phyloP scores from a whole-genome alignment of 2,797 vertebrate species.

The Zenarchopterus dispar region DNA sequence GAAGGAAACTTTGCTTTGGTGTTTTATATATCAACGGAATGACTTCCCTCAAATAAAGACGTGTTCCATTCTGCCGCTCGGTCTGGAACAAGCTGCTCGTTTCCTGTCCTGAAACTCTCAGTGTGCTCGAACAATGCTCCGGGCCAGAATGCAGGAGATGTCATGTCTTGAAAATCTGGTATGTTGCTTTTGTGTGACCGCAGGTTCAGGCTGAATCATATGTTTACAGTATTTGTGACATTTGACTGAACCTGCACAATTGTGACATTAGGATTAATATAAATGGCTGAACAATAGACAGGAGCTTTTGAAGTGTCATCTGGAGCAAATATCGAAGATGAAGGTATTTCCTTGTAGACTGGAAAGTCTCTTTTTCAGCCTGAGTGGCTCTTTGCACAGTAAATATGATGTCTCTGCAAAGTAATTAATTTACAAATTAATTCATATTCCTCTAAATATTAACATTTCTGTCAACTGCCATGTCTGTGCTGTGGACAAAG shows the following conservation, averaged over 20 bases:
- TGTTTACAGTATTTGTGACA: slow-evolving; percentile 78
- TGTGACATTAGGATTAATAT: slow-evolving; percentile 61
- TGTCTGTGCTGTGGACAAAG: slow-evolving; percentile 51
- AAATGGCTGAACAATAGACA: slow-evolving; percentile 70
- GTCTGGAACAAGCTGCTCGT: slow-evolving; percentile 79
- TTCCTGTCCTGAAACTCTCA: slow-evolving; percentile 79
- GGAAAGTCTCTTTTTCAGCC: slow-evolving; percentile 18
- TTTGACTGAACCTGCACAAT: slow-evolving; percentile 69
- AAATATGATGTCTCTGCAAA: slow-evolving; percentile 22
- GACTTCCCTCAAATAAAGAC: slow-evolving; percentile 85
- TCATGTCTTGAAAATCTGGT: slow-evolving; percentile 57
- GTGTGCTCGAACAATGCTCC: slow-evolving; percentile 75
- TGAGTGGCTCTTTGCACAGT: slow-evolving; percentile 26
- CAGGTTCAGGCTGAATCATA: slow-evolving; percentile 57
- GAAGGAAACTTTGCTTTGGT: slow-evolving; percentile 85
- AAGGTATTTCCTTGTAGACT: slow-evolving; percentile 52
- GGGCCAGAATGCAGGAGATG: slow-evolving; percentile 57
- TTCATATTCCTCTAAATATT: slow-evolving; percentile 38
- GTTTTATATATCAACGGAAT: slow-evolving; percentile 85
- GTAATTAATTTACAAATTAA: slow-evolving; percentile 29
- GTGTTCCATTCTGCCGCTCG: slow-evolving; percentile 69
- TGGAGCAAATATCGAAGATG: slow-evolving; percentile 57
- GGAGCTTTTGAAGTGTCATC: slow-evolving; percentile 59
- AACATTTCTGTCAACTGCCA: slow-evolving; percentile 36
- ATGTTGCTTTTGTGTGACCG: slow-evolving; percentile 59